Evolutionary conservation across 2,888 invertebrate species (phyloP), one percentile per base, ranked within the genome.

Genomic region (Suillia variegata): DNA sequence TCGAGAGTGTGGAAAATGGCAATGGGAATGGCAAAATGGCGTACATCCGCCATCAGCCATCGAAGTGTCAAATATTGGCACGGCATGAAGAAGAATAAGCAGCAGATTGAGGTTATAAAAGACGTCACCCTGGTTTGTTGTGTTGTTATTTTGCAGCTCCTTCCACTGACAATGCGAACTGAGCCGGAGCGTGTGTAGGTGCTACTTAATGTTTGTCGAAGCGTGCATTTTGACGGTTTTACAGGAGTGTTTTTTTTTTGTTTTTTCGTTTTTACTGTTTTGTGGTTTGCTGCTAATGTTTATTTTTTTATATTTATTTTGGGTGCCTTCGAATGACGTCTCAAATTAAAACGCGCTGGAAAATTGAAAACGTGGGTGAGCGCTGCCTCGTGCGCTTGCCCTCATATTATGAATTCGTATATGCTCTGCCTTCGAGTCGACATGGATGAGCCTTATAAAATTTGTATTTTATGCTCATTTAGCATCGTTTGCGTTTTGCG

Each of bases 181-280:
- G n/a, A n/a, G n/a, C n/a, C n/a, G n/a, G n/a, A n/a, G 48, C 20
- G 48, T 56, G 61, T 54, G 52, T 60, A 69, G 51, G 72, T 73
- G 70, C 21, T 15, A 21, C 33, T 48, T 54, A 48, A 53, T 47
- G 58, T 31, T 20, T 48, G 34, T 33, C 34, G 22, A 38, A 38
- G 38, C 38, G 38, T 31, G 31, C 31, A 31, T 31, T 31, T 31
- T 38, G 38, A 6, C n/a, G 38, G 8, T 45, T 38, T 52, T 48
- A 33, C 47, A 31, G 45, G 31, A 33, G 34, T 48, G 34, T 31
- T 57, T 12, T 45, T 31, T 15, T 55, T 45, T 22, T 45, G n/a
- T n/a, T n/a, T n/a, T n/a, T n/a, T n/a, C n/a, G n/a, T n/a, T n/a
- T 42, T 31, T 55, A 26, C n/a, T 24, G n/a, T 48, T 48, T 17